phyloP scores from a whole-genome alignment of 2,797 vertebrate genomes.

The Anguilla marmorata region DNA sequence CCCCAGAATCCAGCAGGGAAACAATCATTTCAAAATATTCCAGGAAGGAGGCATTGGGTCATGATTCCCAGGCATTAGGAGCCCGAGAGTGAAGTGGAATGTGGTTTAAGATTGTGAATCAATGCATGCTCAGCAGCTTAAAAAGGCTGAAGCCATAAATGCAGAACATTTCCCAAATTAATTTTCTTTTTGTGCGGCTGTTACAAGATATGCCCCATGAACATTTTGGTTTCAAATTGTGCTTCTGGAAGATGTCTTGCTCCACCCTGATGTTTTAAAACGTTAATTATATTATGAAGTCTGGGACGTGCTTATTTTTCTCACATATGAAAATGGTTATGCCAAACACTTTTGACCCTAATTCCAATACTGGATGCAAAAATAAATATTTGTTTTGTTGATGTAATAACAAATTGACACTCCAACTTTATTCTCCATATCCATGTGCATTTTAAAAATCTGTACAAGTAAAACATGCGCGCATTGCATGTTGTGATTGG shows the following conservation, averaged over 20 bases:
- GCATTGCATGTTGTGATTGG: neutral
- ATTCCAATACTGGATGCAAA: neutral
- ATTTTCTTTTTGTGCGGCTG: conserved; percentile 17
- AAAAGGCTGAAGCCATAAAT: conserved; percentile 28
- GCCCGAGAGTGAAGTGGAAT: conserved; percentile 31
- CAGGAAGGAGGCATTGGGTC: conserved; percentile 41
- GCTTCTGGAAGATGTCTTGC: neutral
- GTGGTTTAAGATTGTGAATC: conserved; percentile 34
- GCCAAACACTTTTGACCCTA: neutral
- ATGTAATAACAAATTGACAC: neutral
- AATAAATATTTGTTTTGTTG: neutral
- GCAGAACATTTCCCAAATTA: conserved; percentile 23
- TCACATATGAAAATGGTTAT: neutral
- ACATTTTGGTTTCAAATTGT: conserved; percentile 9
- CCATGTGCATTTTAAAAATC: neutral
- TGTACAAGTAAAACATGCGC: neutral
- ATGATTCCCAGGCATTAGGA: conserved; percentile 38
- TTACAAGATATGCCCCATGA: conserved; percentile 15
- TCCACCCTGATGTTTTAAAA: neutral
- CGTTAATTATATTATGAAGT: neutral
- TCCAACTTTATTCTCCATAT: neutral
- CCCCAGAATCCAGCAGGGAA: conserved; percentile 45
- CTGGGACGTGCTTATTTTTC: neutral
- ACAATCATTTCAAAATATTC: conserved; percentile 42
- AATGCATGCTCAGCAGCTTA: conserved; percentile 29